These are phyloP conservation scores for Chalcosyrphus nemorum DNA, from an alignment of 2,888 invertebrate species.

Conservation along the genomic window DNA sequence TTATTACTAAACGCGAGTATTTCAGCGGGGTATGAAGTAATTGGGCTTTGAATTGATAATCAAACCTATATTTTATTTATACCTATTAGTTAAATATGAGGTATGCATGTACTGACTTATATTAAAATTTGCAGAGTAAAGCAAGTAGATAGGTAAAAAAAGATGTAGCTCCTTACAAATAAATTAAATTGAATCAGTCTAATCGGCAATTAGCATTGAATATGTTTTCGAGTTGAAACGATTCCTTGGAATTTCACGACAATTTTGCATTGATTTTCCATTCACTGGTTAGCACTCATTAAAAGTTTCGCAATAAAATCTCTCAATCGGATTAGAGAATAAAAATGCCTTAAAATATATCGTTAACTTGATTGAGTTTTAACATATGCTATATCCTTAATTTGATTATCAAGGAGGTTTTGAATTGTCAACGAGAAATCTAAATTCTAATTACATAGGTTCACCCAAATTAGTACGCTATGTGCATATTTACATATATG, in stretches of 20 bases:
- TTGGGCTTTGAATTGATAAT: not conserved
- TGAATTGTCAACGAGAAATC: not conserved
- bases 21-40: not conserved
- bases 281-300: not conserved
- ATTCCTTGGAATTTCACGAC: not conserved
- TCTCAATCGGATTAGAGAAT: not conserved
- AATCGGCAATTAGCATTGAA: not conserved
- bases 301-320: not conserved
- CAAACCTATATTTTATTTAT: no score
- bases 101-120: no score
- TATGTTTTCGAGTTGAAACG: not conserved
- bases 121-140: no score
- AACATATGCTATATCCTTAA: not conserved
- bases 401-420: not conserved
- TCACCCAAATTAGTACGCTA: not conserved
- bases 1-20: not conserved
- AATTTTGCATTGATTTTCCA: not conserved
- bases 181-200: not conserved
- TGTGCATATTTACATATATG: not conserved
- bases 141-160: no score
- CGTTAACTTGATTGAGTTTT: not conserved
- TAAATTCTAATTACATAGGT: slow-evolving; percentile 21
- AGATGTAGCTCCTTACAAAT: no score
- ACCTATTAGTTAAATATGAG: no score
- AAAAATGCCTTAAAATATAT: not conserved